Percentiles rank a stretch among this genome's conserved stretches.
Conservation (phyloP, 2,888 invertebrate species). For the Netelia melanura region DNA sequence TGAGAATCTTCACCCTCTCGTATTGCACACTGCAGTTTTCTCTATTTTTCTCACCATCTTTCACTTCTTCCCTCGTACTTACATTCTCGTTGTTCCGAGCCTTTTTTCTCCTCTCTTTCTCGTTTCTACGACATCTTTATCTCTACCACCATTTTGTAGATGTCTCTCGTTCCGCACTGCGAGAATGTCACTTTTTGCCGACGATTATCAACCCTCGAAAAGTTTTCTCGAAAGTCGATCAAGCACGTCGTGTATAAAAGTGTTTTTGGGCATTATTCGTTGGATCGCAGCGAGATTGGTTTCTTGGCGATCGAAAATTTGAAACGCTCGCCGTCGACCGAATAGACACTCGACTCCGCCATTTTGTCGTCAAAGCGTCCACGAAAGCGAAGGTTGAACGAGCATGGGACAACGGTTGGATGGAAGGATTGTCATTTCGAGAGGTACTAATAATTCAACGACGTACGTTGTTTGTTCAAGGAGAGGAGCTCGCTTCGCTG, state of each 20-base stretch:
- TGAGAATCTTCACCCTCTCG: constrained; percentile 50
- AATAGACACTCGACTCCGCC: too few relatives aligned
- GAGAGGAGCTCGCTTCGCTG: constrained; percentile 6
- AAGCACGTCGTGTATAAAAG: neutral
- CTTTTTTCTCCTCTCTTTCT: neutral
- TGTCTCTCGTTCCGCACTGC: neutral
- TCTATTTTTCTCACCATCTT: constrained; percentile 5
- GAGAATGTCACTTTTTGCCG: constrained; percentile 7
- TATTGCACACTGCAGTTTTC: constrained; percentile 22
- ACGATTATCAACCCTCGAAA: neutral
- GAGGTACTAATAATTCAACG: too few relatives aligned
- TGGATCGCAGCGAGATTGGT: neutral
- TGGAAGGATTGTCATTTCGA: too few relatives aligned
- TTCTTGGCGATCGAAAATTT: too few relatives aligned
- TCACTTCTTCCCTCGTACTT: neutral
- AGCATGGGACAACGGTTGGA: too few relatives aligned
- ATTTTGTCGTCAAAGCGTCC: too few relatives aligned
- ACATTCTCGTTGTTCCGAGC: neutral
- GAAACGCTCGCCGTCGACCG: too few relatives aligned
- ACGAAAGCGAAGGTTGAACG: too few relatives aligned
- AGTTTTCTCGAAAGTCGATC: constrained; percentile 8
- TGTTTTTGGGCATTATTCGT: constrained; percentile 10
- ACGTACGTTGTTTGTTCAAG: constrained; percentile 25
- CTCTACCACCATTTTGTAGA: neutral
- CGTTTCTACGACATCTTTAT: constrained; percentile 14